Evolutionary conservation across 2,113 vertebrate species (phyloP), one percentile per base, ranked within the genome.

Genomic region (Eurypyga helias): DNA sequence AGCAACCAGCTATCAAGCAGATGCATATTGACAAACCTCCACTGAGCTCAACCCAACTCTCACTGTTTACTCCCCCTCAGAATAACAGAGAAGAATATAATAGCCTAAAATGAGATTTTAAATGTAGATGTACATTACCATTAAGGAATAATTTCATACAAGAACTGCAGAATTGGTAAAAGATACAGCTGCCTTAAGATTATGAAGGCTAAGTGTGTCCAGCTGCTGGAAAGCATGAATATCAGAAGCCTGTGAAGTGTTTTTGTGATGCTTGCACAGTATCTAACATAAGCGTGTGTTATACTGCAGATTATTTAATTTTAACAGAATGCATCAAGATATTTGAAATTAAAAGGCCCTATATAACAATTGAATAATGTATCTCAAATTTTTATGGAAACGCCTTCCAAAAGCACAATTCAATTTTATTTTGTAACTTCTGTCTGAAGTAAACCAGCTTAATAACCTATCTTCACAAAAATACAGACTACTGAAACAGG

Each of bases 91-190:
- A 95, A 88, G 12, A 70, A 36, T 57, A 73, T 87, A 90, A 87
- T 92, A 89, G 45, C 24, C 38, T 81, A 86, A 80, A 34, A 95
- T 91, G 75, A 77, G 38, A 94, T 90, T 93, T 87, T 92, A 91
- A 91, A 95, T 90, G 75, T 66, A 91, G 96, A 89, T 92, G 62
- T 19, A 73, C 31, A 82, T 96, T 96, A 93, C 61, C 45, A 83
- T 89, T 93, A 92, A 93, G 78, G 38, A 94, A 89, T 91, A 89
- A 76, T 90, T 91, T 69, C 12, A 15, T 69, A 77, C 29, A 75
- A 93, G 51, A 87, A 64, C 1, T 34, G 33, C 34, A 83, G 43
- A 92, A 92, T 81, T 89, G 87, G 87, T 92, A 84, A 94, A 94
- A 94, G 62, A 87, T 43, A 73, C 75, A 89, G 29, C 78, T 92